Conservation (phyloP, 2,113 vertebrate species). For the Urocynchramus pylzowi region DNA sequence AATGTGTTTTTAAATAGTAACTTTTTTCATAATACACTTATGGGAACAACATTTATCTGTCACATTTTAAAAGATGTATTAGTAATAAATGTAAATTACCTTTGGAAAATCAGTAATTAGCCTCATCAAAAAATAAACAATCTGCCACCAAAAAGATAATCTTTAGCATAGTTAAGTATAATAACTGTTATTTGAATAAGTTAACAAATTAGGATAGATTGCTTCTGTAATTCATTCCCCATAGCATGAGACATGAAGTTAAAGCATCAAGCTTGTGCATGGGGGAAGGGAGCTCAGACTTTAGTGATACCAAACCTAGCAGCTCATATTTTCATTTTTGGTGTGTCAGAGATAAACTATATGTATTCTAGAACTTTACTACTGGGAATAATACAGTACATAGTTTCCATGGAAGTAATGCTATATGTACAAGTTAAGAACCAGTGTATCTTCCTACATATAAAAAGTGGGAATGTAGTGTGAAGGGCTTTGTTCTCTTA, state of each 20-base stretch:
- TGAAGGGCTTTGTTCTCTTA: conserved; percentile 11
- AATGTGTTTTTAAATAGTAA: conserved; percentile 87
- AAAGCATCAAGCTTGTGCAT: conserved; percentile 65
- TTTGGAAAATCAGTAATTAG: conserved; percentile 87
- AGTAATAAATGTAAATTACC: conserved; percentile 87
- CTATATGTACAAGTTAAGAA: conserved; percentile 23
- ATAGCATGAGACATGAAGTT: conserved; percentile 81
- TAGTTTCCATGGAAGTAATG: neutral
- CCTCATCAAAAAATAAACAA: conserved; percentile 87
- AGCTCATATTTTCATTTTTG: conserved; percentile 48
- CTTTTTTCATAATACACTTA: conserved; percentile 86
- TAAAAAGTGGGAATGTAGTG: neutral
- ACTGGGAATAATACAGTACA: conserved; percentile 16
- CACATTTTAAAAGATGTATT: conserved; percentile 86
- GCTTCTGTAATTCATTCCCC: conserved; percentile 83
- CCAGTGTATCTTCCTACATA: conserved; percentile 37
- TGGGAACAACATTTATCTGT: conserved; percentile 86
- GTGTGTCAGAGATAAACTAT: conserved; percentile 45
- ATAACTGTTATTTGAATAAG: conserved; percentile 87
- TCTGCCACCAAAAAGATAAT: conserved; percentile 87
- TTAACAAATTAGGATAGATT: conserved; percentile 87
- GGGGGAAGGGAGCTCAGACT: conserved; percentile 62
- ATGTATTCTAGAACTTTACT: conserved; percentile 20
- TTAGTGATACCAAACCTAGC: conserved; percentile 39
- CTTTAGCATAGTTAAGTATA: conserved; percentile 86